A percentile compares a stretch with the other conserved stretches of the same genome.
Conservation (phyloP, 2,113 vertebrate genomes). For the Suncus etruscus region DNA sequence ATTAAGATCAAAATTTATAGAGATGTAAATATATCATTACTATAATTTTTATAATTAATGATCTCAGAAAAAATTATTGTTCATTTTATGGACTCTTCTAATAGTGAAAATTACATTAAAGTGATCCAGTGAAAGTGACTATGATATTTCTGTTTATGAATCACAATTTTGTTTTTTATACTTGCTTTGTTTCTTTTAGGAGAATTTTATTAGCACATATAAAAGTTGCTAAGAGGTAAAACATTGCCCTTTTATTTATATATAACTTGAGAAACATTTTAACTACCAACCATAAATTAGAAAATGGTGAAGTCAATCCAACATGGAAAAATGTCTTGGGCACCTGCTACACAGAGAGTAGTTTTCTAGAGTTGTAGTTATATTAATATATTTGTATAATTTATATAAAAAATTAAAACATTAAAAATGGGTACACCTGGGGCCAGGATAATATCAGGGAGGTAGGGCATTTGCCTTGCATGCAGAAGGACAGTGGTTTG, state of each 20-base stretch:
- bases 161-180: constrained; percentile 69
- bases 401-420: neutral
- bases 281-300: constrained; percentile 66
- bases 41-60: neutral
- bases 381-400: neutral
- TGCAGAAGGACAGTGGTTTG: too few species aligned
- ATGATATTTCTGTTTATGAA: constrained; percentile 63
- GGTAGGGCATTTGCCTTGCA: too few species aligned
- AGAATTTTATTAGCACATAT: constrained; percentile 76
- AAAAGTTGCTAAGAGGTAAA: constrained; percentile 75
- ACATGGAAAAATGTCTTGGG: constrained; percentile 27
- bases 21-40: neutral
- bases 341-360: neutral
- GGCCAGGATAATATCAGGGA: too few species aligned
- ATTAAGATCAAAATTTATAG: constrained; percentile 21
- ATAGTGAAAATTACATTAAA: constrained; percentile 48
- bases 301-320: constrained; percentile 66
- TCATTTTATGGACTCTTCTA: constrained; percentile 24
- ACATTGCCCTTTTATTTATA: constrained; percentile 74
- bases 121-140: constrained; percentile 16
- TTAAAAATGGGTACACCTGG: too few species aligned
- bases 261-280: constrained; percentile 73
- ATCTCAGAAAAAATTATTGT: constrained; percentile 6
- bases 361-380: neutral
- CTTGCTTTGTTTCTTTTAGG: constrained; percentile 73